A percentile compares a stretch with the other conserved stretches of the same genome.
Conservation (phyloP, 2,113 vertebrate genomes). For the Chionomys nivalis region DNA sequence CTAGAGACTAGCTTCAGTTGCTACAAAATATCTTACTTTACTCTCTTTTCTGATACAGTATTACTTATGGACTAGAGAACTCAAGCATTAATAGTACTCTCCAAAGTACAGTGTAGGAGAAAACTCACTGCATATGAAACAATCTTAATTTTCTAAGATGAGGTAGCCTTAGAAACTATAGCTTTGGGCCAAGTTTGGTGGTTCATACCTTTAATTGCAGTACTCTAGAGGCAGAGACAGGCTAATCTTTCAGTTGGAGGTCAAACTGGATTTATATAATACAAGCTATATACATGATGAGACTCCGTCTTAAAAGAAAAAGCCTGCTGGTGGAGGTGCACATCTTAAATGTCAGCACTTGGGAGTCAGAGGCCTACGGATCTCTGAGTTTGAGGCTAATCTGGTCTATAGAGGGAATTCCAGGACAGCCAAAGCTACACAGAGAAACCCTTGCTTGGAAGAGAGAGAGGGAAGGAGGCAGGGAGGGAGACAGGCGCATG, state of each 20-base stretch:
- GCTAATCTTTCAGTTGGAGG: neutral
- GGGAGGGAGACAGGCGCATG: no score
- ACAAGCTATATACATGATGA: neutral
- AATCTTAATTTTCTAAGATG: neutral
- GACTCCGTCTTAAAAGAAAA: neutral
- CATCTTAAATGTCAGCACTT: neutral
- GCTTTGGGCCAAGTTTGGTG: neutral
- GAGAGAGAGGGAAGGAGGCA: no score
- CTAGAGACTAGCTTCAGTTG: neutral
- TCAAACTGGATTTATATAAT: neutral
- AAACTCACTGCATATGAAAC: constrained; percentile 30
- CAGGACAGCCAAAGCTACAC: neutral
- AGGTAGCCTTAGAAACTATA: neutral
- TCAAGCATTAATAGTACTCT: neutral
- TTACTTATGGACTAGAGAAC: neutral
- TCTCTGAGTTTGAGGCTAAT: neutral
- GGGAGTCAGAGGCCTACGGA: neutral
- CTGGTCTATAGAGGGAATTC: neutral
- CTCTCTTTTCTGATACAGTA: neutral
- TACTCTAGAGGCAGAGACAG: neutral
- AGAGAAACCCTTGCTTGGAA: no score
- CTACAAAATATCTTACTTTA: neutral
- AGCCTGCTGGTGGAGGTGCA: neutral
- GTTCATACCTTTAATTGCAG: neutral
- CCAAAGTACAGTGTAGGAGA: neutral